These are phyloP conservation scores for Apistogramma diplotaenia DNA, from an alignment of 2,113 vertebrate species.

Conservation along the genomic window DNA sequence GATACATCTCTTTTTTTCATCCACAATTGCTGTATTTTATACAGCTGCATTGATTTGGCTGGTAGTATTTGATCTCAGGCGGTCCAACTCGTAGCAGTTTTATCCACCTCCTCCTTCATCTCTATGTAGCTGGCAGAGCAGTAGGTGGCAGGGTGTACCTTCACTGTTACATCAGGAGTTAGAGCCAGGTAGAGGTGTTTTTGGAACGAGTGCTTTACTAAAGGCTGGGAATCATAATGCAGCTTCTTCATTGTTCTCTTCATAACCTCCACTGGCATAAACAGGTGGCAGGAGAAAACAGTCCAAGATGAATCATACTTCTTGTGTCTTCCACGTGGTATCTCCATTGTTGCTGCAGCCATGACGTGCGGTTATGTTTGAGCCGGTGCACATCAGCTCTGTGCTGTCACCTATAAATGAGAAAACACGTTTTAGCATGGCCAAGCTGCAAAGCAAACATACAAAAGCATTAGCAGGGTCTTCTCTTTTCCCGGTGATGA, in stretches of 20 bases:
- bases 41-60: neutral
- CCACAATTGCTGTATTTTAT: neutral
- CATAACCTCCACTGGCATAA: neutral
- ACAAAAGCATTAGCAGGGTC: neutral
- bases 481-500: neutral
- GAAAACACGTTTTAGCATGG: neutral
- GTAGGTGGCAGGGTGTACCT: neutral
- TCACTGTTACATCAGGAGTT: neutral
- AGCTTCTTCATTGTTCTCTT: neutral
- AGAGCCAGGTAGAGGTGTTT: neutral
- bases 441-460: neutral
- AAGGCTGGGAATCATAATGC: neutral
- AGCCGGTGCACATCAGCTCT: neutral
- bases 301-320: neutral
- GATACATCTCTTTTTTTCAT: neutral
- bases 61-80: neutral
- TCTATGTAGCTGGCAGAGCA: neutral
- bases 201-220: neutral
- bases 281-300: neutral
- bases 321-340: neutral
- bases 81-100: neutral
- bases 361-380: neutral
- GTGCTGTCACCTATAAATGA: neutral
- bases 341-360: neutral
- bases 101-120: neutral